Evolutionary conservation across 2,888 invertebrate genomes (phyloP), one percentile per base, ranked within the genome.

Genomic region (Ochlodes sylvanus): DNA sequence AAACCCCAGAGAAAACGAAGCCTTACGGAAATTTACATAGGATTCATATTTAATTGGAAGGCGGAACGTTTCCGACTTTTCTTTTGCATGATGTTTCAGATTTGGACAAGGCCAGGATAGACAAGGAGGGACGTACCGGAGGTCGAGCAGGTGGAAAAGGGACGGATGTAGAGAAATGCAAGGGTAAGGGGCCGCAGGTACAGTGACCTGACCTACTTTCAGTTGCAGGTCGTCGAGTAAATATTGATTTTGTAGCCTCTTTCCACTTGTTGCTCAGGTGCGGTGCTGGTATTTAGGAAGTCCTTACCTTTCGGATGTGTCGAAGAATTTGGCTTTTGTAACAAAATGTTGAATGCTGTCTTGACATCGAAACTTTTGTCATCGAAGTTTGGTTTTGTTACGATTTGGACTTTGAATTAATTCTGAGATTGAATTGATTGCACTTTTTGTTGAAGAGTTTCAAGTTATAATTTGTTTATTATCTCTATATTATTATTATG

Each of bases 181-280:
- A 88, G 90, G 89, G 87, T 88, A 85, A 75, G 80, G 80, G 90
- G 86, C 90, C 90, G 82, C 89, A 89, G 89, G 90, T 87, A 85
- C 91, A 90, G 80, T 87, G 92, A 89, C 92, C 91, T 91, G 91
- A 88, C 92, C 92, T 75, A 92, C 82, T 88, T 92, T 82, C 73
- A 75, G 85, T 76, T 90, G 92, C 90, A 89, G 88, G 85, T 83
- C 79, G 79, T 77, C 81, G 84, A 83, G 87, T 90, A 88, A 87
- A 90, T 92, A 92, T 92, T 91, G 92, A 92, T 92, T 92, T 82
- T 83, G 84, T 85, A 85, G 85, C 84, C 85, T 81, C 74, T 58
- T 79, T 78, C 77, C 79, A 92, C 92, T 87, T 92, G 92, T 92
- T 91, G 92, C 87, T 79, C 76, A 77, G 80, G 80, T 77, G 76